phyloP scores from a whole-genome alignment of 2,113 vertebrate genomes.

The Apaloderma vittatum region DNA sequence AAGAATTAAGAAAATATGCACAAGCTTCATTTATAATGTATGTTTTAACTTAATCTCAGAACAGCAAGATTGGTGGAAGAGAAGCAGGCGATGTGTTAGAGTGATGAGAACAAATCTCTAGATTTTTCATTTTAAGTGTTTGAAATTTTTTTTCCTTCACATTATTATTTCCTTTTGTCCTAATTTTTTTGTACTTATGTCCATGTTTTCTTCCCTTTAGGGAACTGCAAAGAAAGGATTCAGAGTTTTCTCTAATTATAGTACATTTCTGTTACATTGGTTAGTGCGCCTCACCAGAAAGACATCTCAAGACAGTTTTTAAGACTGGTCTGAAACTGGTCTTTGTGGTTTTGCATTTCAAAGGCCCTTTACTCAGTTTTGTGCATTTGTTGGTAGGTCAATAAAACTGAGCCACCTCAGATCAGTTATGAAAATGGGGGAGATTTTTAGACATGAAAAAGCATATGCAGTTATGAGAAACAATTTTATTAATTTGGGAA shows the following conservation, averaged over 20 bases:
- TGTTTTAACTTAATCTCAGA: conserved; percentile 24
- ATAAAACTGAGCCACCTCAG: neutral
- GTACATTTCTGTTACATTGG: neutral
- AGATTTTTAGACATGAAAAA: neutral
- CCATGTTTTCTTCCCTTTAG: neutral
- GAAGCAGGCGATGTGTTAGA: neutral
- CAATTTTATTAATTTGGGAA: neutral
- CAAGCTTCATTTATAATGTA: neutral
- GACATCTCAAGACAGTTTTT: neutral
- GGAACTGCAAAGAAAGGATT: neutral
- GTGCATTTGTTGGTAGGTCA: neutral
- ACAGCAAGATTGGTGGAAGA: neutral
- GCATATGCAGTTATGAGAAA: neutral
- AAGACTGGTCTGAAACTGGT: neutral
- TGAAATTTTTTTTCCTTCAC: neutral
- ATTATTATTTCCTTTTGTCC: conserved; percentile 2
- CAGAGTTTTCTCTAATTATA: neutral
- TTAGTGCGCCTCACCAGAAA: neutral
- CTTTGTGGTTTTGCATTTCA: neutral
- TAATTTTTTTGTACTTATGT: conserved; percentile 3
- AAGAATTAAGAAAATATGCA: conserved; percentile 18
- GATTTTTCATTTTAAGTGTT: neutral
- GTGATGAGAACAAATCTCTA: neutral
- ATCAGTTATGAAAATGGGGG: neutral
- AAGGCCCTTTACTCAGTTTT: neutral